Percentiles rank a stretch among this genome's conserved stretches.
Conservation (phyloP, 2,797 vertebrate species). For the Hypotaenidia philippensis region DNA sequence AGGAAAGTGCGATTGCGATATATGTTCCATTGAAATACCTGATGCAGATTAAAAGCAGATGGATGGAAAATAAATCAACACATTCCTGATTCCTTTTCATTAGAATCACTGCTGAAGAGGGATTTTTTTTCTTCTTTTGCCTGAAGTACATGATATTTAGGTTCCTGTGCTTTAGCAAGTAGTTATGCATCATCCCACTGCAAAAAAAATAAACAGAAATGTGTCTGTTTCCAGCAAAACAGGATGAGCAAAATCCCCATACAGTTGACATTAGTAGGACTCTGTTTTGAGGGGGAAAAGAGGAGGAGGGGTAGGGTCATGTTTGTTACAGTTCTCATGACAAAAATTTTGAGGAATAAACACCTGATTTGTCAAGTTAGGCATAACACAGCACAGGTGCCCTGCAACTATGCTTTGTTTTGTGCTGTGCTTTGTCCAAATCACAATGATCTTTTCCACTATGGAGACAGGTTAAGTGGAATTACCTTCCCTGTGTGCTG, state of each 20-base stretch:
- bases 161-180: neutral
- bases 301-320: neutral
- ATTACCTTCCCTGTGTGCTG: neutral
- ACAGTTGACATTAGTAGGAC: neutral
- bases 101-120: neutral
- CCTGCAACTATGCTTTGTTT: neutral
- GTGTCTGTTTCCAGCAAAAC: neutral
- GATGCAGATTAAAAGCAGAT: constrained; percentile 1
- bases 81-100: neutral
- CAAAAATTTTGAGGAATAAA: neutral
- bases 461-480: neutral
- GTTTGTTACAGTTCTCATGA: fast-evolving
- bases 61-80: neutral
- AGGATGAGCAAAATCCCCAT: neutral
- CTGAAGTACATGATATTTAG: neutral
- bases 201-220: neutral
- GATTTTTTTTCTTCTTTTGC: neutral
- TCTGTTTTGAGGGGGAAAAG: neutral
- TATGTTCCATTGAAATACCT: neutral
- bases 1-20: neutral
- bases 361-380: neutral
- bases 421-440: neutral
- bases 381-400: neutral
- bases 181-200: neutral
- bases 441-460: neutral